A percentile compares a stretch with the other conserved stretches of the same genome.
Evolutionary conservation across 2,797 vertebrate species (phyloP).

Genomic region (Rhadinocentrus ornatus): DNA sequence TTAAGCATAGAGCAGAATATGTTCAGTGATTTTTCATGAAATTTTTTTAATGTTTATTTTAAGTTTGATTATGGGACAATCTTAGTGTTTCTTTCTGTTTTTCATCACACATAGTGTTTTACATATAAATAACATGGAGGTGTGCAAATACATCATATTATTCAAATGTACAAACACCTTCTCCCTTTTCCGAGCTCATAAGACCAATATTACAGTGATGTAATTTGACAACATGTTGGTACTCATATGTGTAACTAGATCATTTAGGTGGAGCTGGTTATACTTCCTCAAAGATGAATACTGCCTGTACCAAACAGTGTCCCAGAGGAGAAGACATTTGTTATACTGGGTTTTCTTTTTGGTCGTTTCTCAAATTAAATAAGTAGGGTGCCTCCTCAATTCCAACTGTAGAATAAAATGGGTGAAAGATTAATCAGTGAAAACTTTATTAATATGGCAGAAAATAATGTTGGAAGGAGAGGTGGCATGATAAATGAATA

Average conservation of each 20-base stretch:
- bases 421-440: slow-evolving; percentile 80
- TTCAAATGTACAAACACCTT: slow-evolving; percentile 20
- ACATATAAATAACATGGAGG: neutral
- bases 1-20: slow-evolving; percentile 31
- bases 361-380: slow-evolving; percentile 82
- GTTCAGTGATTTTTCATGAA: slow-evolving; percentile 21
- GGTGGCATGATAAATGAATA: slow-evolving; percentile 73
- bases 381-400: slow-evolving; percentile 68
- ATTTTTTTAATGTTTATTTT: slow-evolving; percentile 11
- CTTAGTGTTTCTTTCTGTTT: slow-evolving; percentile 11
- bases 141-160: slow-evolving; percentile 16
- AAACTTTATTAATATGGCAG: slow-evolving; percentile 79
- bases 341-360: slow-evolving; percentile 73
- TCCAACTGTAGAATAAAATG: slow-evolving; percentile 70
- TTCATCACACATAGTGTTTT: slow-evolving; percentile 9
- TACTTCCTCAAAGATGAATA: slow-evolving; percentile 71
- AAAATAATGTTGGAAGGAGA: slow-evolving; percentile 76
- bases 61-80: slow-evolving; percentile 20
- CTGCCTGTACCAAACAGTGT: slow-evolving; percentile 49
- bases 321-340: slow-evolving; percentile 79
- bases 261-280: slow-evolving; percentile 26
- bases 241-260: slow-evolving; percentile 44
- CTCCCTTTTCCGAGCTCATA: neutral
- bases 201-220: slow-evolving; percentile 20
- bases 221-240: slow-evolving; percentile 58